Conservation (phyloP, 2,888 invertebrate species). For the Bugulina stolonifera region DNA sequence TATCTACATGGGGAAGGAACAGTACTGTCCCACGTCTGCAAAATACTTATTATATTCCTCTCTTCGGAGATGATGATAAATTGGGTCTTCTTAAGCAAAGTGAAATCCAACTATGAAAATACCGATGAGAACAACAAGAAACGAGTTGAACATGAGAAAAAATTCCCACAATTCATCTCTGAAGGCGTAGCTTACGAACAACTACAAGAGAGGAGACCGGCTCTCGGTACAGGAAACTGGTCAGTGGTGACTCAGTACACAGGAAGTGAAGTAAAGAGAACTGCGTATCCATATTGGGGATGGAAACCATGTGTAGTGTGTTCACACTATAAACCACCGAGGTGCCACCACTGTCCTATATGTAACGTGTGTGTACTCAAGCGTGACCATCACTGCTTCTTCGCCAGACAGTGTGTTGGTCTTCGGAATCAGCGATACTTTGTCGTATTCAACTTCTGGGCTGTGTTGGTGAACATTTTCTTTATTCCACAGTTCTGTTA, state of each 20-base stretch:
- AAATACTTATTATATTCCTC: slow-evolving; percentile 34
- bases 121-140: slow-evolving; percentile 33
- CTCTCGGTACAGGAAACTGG: background rate
- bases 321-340: slow-evolving; percentile 39
- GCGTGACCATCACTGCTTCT: slow-evolving; percentile 49
- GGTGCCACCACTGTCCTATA: slow-evolving; percentile 47
- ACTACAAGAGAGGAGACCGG: background rate
- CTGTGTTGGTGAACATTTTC: slow-evolving; percentile 34
- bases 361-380: slow-evolving; percentile 45
- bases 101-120: slow-evolving; percentile 34
- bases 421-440: slow-evolving; percentile 46
- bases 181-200: background rate
- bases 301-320: slow-evolving; percentile 46
- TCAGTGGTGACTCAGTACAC: slow-evolving; percentile 7
- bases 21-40: slow-evolving; percentile 20
- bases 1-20: background rate
- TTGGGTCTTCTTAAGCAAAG: slow-evolving; percentile 40
- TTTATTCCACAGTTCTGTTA: slow-evolving; percentile 27
- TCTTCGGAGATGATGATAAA: slow-evolving; percentile 37
- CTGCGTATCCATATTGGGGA: slow-evolving; percentile 46
- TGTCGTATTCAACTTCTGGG: slow-evolving; percentile 42
- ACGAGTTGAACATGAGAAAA: slow-evolving; percentile 25
- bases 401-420: slow-evolving; percentile 45
- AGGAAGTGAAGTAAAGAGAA: slow-evolving; percentile 27
- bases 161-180: slow-evolving; percentile 1